A percentile compares a stretch with the other conserved stretches of the same genome.
Evolutionary conservation across 53 echinoderm and acorn worm genomes (phyloP).

Genomic region (Apostichopus leukothele): DNA sequence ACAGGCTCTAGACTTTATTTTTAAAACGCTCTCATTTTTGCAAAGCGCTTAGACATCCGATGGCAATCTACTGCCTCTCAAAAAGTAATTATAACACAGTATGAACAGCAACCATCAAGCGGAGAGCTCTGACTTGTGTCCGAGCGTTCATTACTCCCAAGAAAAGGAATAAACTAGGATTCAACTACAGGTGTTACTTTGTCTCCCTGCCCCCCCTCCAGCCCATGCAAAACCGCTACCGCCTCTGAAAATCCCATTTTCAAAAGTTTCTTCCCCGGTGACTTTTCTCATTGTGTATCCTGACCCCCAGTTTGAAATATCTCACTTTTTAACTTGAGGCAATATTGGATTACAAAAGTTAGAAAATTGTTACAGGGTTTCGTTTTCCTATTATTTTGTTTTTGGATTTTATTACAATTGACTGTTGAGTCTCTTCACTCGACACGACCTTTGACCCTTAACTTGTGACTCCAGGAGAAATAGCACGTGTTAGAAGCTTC

Average conservation of each 20-base stretch:
- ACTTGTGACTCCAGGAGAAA: conserved; percentile 40
- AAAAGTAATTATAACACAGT: neutral
- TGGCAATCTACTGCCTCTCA: neutral
- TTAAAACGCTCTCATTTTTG: neutral
- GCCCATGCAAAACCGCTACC: neutral
- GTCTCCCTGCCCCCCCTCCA: neutral
- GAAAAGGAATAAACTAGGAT: neutral
- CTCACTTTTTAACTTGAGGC: neutral
- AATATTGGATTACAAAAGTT: conserved; percentile 30
- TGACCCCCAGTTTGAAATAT: neutral
- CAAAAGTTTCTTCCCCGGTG: neutral
- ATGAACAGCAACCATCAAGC: neutral
- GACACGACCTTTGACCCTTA: conserved; percentile 17
- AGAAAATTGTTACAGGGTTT: conserved; percentile 40
- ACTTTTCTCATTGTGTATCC: neutral
- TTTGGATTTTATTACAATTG: conserved; percentile 42
- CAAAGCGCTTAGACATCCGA: too few species aligned
- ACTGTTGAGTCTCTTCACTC: conserved; percentile 8
- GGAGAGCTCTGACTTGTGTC: neutral
- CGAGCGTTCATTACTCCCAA: conserved; percentile 2
- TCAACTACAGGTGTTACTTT: conserved; percentile 7
- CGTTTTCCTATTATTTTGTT: conserved; percentile 44
- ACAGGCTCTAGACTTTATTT: neutral
- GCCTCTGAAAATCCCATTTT: neutral
- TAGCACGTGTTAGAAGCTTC: conserved; percentile 36